Evolutionary conservation across 2,113 vertebrate genomes (phyloP).

Genomic region (Sciurus niger): DNA sequence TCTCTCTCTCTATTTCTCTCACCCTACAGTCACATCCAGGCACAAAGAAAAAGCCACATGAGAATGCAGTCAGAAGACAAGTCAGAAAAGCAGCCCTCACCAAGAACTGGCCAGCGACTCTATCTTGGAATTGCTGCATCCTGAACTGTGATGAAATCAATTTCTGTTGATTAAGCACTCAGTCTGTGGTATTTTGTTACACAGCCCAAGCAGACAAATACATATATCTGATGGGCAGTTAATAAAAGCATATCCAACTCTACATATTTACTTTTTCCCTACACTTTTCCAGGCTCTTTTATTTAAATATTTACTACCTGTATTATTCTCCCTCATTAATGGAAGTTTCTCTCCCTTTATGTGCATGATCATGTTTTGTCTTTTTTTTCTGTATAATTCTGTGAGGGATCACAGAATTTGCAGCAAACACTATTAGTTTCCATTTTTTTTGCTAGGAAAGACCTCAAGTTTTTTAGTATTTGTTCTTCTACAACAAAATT

Average conservation of each 20-base stretch:
- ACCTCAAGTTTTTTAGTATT: background rate
- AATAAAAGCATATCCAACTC: background rate
- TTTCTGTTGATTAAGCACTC: too few relatives aligned
- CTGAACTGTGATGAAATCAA: too few relatives aligned
- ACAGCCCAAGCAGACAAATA: background rate
- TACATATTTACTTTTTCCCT: background rate
- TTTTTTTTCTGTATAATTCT: background rate
- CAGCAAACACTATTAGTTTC: background rate
- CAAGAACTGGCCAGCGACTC: too few relatives aligned
- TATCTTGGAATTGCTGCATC: too few relatives aligned
- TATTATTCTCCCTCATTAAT: background rate
- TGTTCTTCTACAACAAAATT: background rate
- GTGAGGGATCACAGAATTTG: background rate
- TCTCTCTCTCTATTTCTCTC: too few relatives aligned
- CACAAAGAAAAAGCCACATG: too few relatives aligned
- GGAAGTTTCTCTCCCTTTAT: background rate
- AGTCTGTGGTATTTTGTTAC: too few relatives aligned
- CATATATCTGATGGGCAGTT: background rate
- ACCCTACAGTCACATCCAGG: too few relatives aligned
- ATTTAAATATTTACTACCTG: background rate
- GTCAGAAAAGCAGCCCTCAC: too few relatives aligned
- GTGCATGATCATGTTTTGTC: too few relatives aligned
- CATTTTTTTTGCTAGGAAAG: background rate
- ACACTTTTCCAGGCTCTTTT: background rate
- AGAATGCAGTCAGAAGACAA: too few relatives aligned